These are phyloP conservation scores for Cybosia mesomella DNA, from an alignment of 2,888 invertebrate species.

Conservation along the genomic window DNA sequence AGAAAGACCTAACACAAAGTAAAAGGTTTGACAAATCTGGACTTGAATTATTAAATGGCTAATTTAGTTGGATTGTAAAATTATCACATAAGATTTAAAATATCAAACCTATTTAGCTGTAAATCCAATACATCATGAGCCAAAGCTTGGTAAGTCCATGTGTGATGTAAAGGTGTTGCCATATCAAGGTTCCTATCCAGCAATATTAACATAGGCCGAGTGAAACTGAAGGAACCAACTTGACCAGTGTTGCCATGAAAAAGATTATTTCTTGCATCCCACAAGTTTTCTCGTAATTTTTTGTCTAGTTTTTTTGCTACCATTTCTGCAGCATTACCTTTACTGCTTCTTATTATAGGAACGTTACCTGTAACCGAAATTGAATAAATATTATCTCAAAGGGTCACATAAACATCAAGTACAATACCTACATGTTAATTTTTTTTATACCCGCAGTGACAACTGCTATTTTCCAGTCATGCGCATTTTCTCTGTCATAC, in stretches of 20 bases:
- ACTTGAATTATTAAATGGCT: not conserved
- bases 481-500: no score
- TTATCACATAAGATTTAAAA: not conserved
- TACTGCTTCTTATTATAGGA: conserved; percentile 96
- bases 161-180: conserved; percentile 99
- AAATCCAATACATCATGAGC: conserved; percentile 98
- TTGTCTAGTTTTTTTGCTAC: conserved; percentile 98
- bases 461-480: no score
- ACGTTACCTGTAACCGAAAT: conserved; percentile 88
- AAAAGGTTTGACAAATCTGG: no score
- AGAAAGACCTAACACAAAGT: no score
- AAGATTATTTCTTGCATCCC: conserved; percentile 98
- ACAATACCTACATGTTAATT: no score
- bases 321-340: conserved; percentile 99
- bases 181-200: conserved; percentile 98
- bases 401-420: no score
- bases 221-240: conserved; percentile 93
- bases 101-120: conserved; percentile 91
- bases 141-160: conserved; percentile 99
- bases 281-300: conserved; percentile 97
- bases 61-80: not conserved
- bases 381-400: not conserved
- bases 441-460: no score
- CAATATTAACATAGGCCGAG: conserved; percentile 96
- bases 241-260: conserved; percentile 95